Evolutionary conservation across 2,888 invertebrate species (phyloP).

Genomic region (Lordiphosa andalusiaca): DNA sequence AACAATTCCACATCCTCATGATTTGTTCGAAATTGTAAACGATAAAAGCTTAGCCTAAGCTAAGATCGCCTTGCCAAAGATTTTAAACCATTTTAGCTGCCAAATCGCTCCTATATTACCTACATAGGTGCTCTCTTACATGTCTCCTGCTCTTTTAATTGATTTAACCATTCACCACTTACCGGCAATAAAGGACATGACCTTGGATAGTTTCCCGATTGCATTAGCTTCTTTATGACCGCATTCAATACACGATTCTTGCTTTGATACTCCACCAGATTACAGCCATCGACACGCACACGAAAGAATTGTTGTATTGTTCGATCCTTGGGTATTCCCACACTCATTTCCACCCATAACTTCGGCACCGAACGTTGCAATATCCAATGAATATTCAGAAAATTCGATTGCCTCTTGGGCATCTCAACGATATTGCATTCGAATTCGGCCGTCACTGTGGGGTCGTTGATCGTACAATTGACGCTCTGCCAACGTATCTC

Average conservation of each 20-base stretch:
- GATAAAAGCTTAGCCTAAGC: too few relatives aligned
- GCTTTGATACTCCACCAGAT: conserved; percentile 23
- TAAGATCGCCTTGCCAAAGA: too few relatives aligned
- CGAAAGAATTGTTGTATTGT: conserved; percentile 19
- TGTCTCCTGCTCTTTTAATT: too few relatives aligned
- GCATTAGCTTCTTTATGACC: conserved; percentile 28
- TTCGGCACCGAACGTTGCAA: conserved; percentile 16
- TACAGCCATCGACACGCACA: conserved; percentile 31
- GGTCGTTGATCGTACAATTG: conserved; percentile 49
- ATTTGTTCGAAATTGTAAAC: too few relatives aligned
- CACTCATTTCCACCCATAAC: conserved; percentile 29
- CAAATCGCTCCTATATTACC: too few relatives aligned
- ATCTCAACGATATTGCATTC: conserved; percentile 39
- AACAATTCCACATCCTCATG: too few relatives aligned
- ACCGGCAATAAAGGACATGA: conserved; percentile 33
- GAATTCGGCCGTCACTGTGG: conserved; percentile 36
- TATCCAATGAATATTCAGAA: conserved; percentile 29
- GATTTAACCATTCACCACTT: conserved; percentile 6
- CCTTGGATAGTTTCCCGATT: conserved; percentile 36
- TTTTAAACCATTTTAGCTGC: too few relatives aligned
- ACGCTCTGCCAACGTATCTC: conserved; percentile 33
- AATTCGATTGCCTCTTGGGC: conserved; percentile 46
- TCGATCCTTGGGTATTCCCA: conserved; percentile 11
- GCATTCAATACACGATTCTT: conserved; percentile 36
- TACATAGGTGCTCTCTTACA: too few relatives aligned